phyloP scores from a whole-genome alignment of 2,113 vertebrate genomes.

The Ifrita kowaldi region DNA sequence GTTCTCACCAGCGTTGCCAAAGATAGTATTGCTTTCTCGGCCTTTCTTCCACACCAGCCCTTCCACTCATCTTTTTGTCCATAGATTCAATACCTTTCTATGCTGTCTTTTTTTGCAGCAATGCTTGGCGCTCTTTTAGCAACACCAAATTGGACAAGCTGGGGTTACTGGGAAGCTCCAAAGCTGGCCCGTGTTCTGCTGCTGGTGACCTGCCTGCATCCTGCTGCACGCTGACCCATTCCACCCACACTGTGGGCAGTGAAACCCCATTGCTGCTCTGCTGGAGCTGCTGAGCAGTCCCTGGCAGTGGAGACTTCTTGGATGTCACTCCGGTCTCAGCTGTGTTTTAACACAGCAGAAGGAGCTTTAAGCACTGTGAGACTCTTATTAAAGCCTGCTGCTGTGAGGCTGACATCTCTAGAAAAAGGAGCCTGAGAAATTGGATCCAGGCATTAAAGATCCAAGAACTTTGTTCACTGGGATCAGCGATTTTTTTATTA shows the following conservation, averaged over 20 bases:
- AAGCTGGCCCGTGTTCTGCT: not conserved
- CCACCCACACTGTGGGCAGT: rapidly evolving
- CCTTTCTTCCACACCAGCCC: not conserved
- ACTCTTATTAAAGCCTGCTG: not conserved
- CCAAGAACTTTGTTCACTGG: not conserved
- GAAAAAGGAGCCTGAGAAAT: not conserved
- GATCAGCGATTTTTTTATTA: not conserved
- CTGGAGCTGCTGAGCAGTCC: not conserved
- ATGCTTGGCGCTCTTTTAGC: not conserved
- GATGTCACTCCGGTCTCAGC: not conserved
- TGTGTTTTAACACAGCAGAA: not conserved
- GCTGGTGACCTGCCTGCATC: not conserved
- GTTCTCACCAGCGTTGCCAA: not conserved
- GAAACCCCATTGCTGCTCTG: not conserved
- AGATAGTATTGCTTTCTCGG: rapidly evolving
- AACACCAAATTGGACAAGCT: rapidly evolving
- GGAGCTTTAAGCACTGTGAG: not conserved
- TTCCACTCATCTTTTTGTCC: not conserved
- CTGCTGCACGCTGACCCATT: rapidly evolving
- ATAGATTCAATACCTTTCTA: not conserved
- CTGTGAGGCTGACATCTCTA: not conserved
- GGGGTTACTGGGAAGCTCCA: not conserved
- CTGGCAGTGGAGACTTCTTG: not conserved
- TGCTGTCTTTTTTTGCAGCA: not conserved
- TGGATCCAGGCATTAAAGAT: not conserved